Evolutionary conservation across 2,797 vertebrate species (phyloP), one percentile per base, ranked within the genome.

Genomic region (Pantherophis vulpinus): DNA sequence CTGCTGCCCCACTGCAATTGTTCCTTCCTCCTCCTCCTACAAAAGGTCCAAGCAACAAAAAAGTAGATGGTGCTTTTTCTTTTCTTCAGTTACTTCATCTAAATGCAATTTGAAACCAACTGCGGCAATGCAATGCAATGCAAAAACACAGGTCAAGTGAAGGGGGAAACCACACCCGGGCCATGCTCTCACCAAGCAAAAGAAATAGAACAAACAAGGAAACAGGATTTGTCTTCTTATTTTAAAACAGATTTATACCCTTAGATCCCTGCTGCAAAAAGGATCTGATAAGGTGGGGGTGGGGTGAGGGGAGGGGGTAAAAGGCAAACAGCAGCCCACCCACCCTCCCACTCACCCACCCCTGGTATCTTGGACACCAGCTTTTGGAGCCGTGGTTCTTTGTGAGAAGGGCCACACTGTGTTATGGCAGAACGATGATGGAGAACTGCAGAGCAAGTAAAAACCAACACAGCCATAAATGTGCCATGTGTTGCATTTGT

Each of bases 311-410:
- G 98, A 97, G 10, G 97, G 97, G 97, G 96, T 97, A 97, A 97
- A 97, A 96, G 97, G 96, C 95, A 95, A 96, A 95, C 94, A 93
- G 97, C 97, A 97, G 55, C 37, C 90, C 51, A 95, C 97, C 97
- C 97, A 42, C 42, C 42, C 37, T 32, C 63, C 63, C 63, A n/a
- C 29, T 5, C 97, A 51, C 3, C 63, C 63, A 66, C 13, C 13
- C 97, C 7, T 0, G 1, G 18, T 23, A 20, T 70, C 14, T 70
- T 70, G n/a, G 97, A 97, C 95, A 95, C 92, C 96, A 95, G 96
- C 96, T 96, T 27, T 29, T 95, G 96, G 96, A 96, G 96, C 96
- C 97, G 96, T 97, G 97, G 97, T 98, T 97, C 97, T 97, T 96
- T 96, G 97, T 97, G 97, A 95, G 63, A 97, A 97, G 97, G 96